phyloP scores from a whole-genome alignment of 2,888 invertebrate species.

The Drosophila subquinaria region DNA sequence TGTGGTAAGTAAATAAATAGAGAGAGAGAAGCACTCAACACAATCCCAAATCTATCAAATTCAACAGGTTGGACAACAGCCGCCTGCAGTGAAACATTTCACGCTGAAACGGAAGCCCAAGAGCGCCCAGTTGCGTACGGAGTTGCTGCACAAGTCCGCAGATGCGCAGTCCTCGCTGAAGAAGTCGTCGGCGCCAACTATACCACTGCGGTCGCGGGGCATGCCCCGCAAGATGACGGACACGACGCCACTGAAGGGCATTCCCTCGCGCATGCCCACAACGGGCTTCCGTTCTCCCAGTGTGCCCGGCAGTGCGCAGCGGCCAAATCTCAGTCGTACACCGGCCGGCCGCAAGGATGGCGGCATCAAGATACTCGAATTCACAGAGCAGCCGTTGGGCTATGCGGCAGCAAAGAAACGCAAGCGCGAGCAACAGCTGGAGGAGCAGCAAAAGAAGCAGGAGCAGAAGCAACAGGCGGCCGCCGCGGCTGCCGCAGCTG shows the following conservation, averaged over 20 bases:
- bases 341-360: slow-evolving; percentile 92
- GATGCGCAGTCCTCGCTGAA: slow-evolving; percentile 96
- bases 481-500: slow-evolving; percentile 83
- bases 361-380: slow-evolving; percentile 97
- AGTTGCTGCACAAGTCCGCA: slow-evolving; percentile 95
- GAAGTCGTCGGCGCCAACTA: slow-evolving; percentile 94
- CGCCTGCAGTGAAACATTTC: slow-evolving; percentile 95
- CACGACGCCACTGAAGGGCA: slow-evolving; percentile 96
- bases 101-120: slow-evolving; percentile 97
- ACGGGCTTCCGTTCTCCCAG: slow-evolving; percentile 88
- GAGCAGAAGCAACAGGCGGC: slow-evolving; percentile 86
- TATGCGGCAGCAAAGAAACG: slow-evolving; percentile 94
- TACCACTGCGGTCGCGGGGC: slow-evolving; percentile 93
- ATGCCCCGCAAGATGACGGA: slow-evolving; percentile 99
- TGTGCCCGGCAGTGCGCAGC: slow-evolving; percentile 83
- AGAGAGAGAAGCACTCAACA: no score
- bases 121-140: slow-evolving; percentile 95
- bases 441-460: slow-evolving; percentile 89
- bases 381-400: slow-evolving; percentile 95
- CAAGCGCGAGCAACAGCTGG: slow-evolving; percentile 91
- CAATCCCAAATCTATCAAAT: not conserved
- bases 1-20: slow-evolving; percentile 87
- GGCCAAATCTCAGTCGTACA: slow-evolving; percentile 88
- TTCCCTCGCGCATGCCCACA: slow-evolving; percentile 92
- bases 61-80: slow-evolving; percentile 91